phyloP scores from a whole-genome alignment of 1,140 invertebrate species.

The Drosophila dunni region DNA sequence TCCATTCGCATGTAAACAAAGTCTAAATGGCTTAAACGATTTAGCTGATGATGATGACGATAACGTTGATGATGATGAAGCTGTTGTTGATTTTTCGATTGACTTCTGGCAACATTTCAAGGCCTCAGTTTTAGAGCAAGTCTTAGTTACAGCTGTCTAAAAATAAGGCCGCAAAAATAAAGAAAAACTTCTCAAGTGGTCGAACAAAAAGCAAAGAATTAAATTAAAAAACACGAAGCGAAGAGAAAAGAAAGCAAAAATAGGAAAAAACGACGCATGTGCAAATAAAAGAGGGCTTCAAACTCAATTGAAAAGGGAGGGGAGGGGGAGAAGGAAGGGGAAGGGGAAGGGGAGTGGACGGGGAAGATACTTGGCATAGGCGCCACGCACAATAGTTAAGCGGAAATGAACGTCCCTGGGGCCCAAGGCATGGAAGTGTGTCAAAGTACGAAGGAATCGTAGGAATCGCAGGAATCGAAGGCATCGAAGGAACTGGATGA shows the following conservation, averaged over 20 bases:
- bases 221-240: slow-evolving; percentile 64
- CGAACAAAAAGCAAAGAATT: slow-evolving; percentile 62
- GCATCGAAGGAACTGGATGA: slow-evolving; percentile 42
- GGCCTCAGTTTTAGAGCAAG: neutral
- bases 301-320: slow-evolving; percentile 58
- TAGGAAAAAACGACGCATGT: slow-evolving; percentile 33
- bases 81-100: slow-evolving; percentile 44
- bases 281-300: slow-evolving; percentile 61
- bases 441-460: slow-evolving; percentile 59
- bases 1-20: slow-evolving; percentile 37
- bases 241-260: slow-evolving; percentile 24
- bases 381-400: slow-evolving; percentile 70
- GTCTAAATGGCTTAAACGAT: slow-evolving; percentile 70
- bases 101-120: slow-evolving; percentile 30
- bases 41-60: slow-evolving; percentile 25
- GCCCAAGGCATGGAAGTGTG: slow-evolving; percentile 58
- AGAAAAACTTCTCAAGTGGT: slow-evolving; percentile 61
- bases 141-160: slow-evolving; percentile 47
- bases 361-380: neutral
- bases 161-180: neutral
- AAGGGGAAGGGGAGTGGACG: neutral
- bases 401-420: slow-evolving; percentile 75
- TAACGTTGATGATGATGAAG: slow-evolving; percentile 3
- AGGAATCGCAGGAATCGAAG: slow-evolving; percentile 49
- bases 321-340: neutral